A percentile compares a stretch with the other conserved stretches of the same genome.
These are phyloP conservation scores for Pelecanoides urinatrix DNA, from an alignment of 2,113 vertebrate species.

Conservation along the genomic window DNA sequence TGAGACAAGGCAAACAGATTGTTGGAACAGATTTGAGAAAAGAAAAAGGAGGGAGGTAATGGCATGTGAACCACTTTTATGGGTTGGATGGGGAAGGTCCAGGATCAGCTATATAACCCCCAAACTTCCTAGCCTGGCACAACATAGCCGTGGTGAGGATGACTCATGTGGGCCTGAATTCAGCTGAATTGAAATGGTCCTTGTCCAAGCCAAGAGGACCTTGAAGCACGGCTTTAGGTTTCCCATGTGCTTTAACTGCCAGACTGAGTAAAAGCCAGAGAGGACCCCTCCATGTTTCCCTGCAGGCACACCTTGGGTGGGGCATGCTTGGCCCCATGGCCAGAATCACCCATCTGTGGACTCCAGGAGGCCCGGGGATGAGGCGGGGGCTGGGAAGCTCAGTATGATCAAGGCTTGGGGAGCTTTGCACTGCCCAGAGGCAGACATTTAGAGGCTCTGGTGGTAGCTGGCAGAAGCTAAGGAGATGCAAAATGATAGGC, in stretches of 20 bases:
- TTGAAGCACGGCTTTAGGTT: rapidly evolving
- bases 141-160: neutral
- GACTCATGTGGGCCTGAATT: neutral
- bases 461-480: neutral
- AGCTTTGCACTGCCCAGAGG: neutral
- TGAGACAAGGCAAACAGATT: neutral
- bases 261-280: neutral
- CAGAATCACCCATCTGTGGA: neutral
- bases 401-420: neutral
- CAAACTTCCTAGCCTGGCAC: neutral
- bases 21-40: neutral
- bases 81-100: neutral
- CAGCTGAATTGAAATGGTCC: neutral
- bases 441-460: neutral
- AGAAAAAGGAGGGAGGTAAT: neutral
- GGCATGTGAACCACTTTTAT: neutral
- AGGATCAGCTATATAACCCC: neutral
- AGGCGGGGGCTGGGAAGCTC: neutral
- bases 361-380: neutral
- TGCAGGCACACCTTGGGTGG: neutral
- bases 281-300: neutral
- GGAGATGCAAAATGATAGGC: neutral
- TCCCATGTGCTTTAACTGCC: neutral
- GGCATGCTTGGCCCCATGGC: neutral
- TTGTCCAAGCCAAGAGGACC: neutral